Percentiles rank a stretch among this genome's conserved stretches.
phyloP scores from a whole-genome alignment of 2,797 vertebrate species.

The Staurois parvus region DNA sequence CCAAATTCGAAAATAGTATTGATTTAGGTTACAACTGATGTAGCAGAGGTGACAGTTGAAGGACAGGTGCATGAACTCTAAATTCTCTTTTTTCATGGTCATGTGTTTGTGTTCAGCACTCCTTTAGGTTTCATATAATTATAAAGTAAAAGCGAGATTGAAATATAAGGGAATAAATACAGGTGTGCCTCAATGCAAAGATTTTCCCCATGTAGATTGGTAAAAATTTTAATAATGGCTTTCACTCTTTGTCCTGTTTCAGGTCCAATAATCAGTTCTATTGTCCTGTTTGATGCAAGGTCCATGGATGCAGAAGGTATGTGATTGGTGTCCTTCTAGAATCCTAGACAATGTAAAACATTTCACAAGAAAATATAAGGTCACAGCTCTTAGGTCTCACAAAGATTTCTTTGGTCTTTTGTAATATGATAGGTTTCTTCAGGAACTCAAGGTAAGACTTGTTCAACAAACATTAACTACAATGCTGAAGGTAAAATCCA shows the following conservation, averaged over 20 bases:
- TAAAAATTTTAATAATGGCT: not conserved
- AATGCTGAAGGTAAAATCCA: too few species aligned
- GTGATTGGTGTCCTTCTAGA: not conserved
- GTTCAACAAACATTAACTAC: too few species aligned
- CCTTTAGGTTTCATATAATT: not conserved
- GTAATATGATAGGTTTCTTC: not conserved
- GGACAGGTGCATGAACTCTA: not conserved
- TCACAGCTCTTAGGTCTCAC: not conserved
- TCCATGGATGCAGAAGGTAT: not conserved
- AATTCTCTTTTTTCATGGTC: not conserved
- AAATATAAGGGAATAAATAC: not conserved
- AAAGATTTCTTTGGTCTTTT: not conserved
- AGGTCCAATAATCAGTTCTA: not conserved
- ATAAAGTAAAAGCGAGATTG: not conserved
- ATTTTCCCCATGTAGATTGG: not conserved
- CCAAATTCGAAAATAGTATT: conserved; percentile 28
- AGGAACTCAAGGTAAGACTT: not conserved
- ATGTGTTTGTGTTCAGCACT: not conserved
- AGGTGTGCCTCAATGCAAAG: not conserved
- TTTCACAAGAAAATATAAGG: too few species aligned
- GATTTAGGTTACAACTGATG: conserved; percentile 27
- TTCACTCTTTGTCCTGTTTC: not conserved
- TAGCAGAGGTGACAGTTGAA: conserved; percentile 10
- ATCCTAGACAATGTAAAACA: too few species aligned
- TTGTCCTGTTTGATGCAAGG: not conserved